Evolutionary conservation across 2,113 vertebrate species (phyloP).

Genomic region (Dipodomys merriami): DNA sequence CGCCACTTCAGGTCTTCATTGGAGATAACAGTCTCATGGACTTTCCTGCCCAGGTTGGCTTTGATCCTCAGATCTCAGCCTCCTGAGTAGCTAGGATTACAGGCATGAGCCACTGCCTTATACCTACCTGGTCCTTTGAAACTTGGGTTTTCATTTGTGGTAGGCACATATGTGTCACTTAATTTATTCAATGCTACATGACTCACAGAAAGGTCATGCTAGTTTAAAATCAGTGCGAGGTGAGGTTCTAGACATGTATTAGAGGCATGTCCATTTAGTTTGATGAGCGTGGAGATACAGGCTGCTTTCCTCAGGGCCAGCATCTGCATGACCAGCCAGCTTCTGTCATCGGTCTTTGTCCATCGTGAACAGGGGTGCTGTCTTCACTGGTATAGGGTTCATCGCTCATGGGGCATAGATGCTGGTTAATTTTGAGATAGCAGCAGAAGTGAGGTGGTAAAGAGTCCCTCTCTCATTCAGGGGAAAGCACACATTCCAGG

Average conservation of each 20-base stretch:
- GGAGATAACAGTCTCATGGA: no score
- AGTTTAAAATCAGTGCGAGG: background rate
- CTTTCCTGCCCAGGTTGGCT: no score
- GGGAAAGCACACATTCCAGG: fast-evolving
- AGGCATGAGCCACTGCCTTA: no score
- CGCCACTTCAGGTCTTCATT: no score
- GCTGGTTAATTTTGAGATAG: background rate
- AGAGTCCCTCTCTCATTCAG: background rate
- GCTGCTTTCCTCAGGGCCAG: background rate
- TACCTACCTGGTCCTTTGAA: fast-evolving
- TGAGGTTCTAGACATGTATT: background rate
- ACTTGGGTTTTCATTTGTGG: background rate
- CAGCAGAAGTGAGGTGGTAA: background rate
- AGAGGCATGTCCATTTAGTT: fast-evolving
- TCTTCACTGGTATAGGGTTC: background rate
- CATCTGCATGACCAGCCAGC: background rate
- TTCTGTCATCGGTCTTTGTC: background rate
- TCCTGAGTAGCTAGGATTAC: no score
- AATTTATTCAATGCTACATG: background rate
- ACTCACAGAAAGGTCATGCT: background rate
- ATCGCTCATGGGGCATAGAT: fast-evolving
- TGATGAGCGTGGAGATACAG: background rate
- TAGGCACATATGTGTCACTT: fast-evolving
- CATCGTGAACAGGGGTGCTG: background rate
- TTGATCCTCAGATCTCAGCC: no score